Evolutionary conservation across 2,888 invertebrate species (phyloP).

Genomic region (Perizoma affinitatum): DNA sequence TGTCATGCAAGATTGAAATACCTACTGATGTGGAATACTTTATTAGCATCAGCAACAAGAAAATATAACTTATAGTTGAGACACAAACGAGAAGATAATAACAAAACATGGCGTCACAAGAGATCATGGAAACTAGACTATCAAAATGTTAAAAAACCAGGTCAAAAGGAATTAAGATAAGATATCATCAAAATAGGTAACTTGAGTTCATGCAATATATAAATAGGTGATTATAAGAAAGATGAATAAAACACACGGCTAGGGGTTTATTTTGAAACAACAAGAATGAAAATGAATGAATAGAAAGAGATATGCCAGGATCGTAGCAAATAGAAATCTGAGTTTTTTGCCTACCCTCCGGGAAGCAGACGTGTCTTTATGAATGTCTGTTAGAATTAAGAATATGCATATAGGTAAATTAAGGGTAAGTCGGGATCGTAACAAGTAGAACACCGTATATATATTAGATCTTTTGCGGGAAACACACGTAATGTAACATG

Average conservation of each 20-base stretch:
- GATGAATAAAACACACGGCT: too few relatives aligned
- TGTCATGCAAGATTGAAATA: conserved; percentile 23
- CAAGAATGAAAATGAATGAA: background rate
- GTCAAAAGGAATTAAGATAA: conserved; percentile 16
- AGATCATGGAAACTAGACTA: conserved; percentile 9
- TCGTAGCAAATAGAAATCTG: too few relatives aligned
- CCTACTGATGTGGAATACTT: conserved; percentile 13
- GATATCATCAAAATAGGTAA: background rate
- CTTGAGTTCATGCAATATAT: conserved; percentile 1
- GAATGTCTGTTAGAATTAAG: too few relatives aligned
- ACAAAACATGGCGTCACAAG: conserved; percentile 1
- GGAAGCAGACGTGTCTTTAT: too few relatives aligned
- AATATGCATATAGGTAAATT: background rate
- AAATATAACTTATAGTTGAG: background rate
- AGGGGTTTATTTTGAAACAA: background rate
- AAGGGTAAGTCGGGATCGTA: background rate
- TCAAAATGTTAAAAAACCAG: conserved; percentile 8
- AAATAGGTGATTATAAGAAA: too few relatives aligned
- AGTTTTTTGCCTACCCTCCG: too few relatives aligned
- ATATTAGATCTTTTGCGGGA: background rate
- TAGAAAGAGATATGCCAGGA: too few relatives aligned
- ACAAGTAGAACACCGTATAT: background rate
- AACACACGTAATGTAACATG: too few relatives aligned
- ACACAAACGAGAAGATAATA: conserved; percentile 1
- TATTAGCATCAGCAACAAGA: background rate